phyloP scores from a whole-genome alignment of 2,888 invertebrate genomes.

The Noctuana brunneofusca region DNA sequence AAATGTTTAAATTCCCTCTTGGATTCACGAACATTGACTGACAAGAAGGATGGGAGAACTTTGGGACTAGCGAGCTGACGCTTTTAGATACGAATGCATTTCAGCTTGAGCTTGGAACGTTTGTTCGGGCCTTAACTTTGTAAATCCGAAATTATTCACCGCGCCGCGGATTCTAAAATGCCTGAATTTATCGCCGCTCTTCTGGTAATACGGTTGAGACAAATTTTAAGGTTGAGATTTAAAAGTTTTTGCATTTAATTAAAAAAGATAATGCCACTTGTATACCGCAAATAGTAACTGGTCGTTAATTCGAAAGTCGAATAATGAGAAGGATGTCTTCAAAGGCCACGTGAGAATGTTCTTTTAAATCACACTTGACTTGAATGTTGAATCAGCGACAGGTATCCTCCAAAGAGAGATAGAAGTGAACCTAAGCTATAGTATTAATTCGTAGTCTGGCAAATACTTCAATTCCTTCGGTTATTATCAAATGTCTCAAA shows the following conservation, averaged over 20 bases:
- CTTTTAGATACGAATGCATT: conserved; percentile 42
- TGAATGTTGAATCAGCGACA: too few relatives aligned
- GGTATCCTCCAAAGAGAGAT: too few relatives aligned
- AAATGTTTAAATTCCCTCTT: conserved; percentile 3
- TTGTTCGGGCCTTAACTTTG: conserved; percentile 53
- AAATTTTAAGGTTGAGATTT: conserved; percentile 35
- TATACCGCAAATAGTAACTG: too few relatives aligned
- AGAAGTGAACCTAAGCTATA: too few relatives aligned
- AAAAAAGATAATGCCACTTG: conserved; percentile 16
- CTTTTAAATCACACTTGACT: too few relatives aligned
- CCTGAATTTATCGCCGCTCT: conserved; percentile 42
- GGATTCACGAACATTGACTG: conserved; percentile 30
- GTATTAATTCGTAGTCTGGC: too few relatives aligned
- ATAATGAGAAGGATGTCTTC: too few relatives aligned
- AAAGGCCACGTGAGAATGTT: too few relatives aligned
- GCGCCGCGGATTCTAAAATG: conserved; percentile 43
- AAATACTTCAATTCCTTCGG: too few relatives aligned
- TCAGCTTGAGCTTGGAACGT: conserved; percentile 42
- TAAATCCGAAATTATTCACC: conserved; percentile 55
- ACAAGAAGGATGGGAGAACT: conserved; percentile 32
- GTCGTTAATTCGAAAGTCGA: too few relatives aligned
- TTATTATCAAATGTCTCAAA: too few relatives aligned
- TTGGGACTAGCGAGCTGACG: conserved; percentile 37
- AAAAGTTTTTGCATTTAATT: conserved; percentile 22
- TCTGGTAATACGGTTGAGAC: conserved; percentile 39